Conservation (phyloP, 2,888 invertebrate species). For the Cerastoderma edule region DNA sequence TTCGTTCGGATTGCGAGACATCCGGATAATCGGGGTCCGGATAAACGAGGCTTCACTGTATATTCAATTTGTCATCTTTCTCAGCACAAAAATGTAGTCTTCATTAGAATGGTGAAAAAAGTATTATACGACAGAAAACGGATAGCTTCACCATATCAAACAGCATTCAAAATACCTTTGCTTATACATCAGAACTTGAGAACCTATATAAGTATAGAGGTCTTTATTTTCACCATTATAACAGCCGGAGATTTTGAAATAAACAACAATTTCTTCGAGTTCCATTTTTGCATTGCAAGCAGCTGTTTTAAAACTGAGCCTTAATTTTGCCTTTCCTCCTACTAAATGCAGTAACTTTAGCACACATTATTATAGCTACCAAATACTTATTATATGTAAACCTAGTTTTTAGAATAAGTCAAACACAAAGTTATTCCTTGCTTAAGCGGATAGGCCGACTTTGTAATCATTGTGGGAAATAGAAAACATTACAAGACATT, state of each 20-base stretch:
- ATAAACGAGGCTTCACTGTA: too few species aligned
- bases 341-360: background rate
- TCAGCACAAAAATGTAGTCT: slow-evolving; percentile 10
- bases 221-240: slow-evolving; percentile 2
- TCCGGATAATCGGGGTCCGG: too few species aligned
- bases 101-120: background rate
- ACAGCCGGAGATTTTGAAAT: background rate
- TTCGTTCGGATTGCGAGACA: too few species aligned
- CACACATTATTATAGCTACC: background rate
- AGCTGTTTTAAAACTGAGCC: background rate
- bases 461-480: too few species aligned
- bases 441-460: background rate
- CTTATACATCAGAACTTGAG: background rate
- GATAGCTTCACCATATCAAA: too few species aligned
- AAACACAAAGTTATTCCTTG: background rate
- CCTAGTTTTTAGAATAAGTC: background rate
- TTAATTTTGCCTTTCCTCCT: background rate
- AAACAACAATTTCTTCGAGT: background rate
- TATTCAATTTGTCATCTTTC: too few species aligned
- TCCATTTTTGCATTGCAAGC: background rate
- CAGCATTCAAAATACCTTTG: background rate
- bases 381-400: background rate
- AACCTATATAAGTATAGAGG: slow-evolving; percentile 1
- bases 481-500: too few species aligned
- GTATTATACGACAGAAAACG: too few species aligned